These are phyloP conservation scores for Balearica regulorum DNA, from an alignment of 2,797 vertebrate species.

Conservation along the genomic window DNA sequence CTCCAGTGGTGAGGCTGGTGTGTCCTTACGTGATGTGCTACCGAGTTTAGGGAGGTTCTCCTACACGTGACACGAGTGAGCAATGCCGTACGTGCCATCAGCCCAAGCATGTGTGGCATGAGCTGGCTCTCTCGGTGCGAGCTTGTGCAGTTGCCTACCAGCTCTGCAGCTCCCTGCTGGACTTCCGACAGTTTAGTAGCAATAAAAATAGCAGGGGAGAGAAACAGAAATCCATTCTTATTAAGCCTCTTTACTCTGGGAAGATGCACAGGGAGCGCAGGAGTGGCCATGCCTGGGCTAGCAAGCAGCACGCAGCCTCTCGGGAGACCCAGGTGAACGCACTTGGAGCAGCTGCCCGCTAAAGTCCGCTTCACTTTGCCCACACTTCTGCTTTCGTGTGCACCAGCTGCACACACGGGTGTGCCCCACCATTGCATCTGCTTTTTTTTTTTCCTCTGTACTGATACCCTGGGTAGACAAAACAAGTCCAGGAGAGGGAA, in stretches of 20 bases:
- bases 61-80: rapidly evolving
- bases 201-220: not conserved
- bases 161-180: not conserved
- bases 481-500: not conserved
- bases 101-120: rapidly evolving
- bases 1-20: not conserved
- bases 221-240: not conserved
- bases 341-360: not conserved
- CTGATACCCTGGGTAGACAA: not conserved
- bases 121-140: rapidly evolving
- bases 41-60: not conserved
- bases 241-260: not conserved
- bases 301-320: not conserved
- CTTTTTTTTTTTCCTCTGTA: not conserved
- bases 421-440: rapidly evolving
- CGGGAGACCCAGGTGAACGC: rapidly evolving
- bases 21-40: rapidly evolving
- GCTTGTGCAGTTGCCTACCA: not conserved
- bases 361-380: rapidly evolving
- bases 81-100: rapidly evolving
- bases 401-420: rapidly evolving
- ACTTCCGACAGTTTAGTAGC: not conserved
- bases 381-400: not conserved
- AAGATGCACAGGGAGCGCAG: not conserved
- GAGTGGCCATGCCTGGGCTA: not conserved